Percentiles rank a stretch among this genome's conserved stretches.
Evolutionary conservation across 2,888 invertebrate species (phyloP).

Genomic region (Sminthurinus aureus): DNA sequence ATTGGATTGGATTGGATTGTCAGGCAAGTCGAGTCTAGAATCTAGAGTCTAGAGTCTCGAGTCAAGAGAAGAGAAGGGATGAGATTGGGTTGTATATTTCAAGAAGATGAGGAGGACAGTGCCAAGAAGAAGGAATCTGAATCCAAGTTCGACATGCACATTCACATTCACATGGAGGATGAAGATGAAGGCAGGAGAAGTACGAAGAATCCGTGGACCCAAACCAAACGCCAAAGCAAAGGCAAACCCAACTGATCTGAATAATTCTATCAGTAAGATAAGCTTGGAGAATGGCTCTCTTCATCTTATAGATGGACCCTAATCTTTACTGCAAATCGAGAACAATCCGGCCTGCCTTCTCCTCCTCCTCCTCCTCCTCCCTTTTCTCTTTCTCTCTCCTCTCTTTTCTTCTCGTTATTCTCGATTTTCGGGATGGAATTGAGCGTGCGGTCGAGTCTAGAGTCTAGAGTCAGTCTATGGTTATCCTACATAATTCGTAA

Average conservation of each 20-base stretch:
- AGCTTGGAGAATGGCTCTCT: constrained; percentile 59
- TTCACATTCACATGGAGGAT: no score
- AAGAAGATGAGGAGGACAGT: constrained; percentile 6
- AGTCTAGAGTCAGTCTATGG: constrained; percentile 43
- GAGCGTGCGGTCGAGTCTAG: constrained; percentile 45
- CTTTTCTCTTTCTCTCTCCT: constrained; percentile 19
- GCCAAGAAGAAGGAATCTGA: background rate
- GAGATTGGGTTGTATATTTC: background rate
- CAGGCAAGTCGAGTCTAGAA: background rate
- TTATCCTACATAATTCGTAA: constrained; percentile 60
- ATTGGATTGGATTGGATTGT: background rate
- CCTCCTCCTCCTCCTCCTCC: constrained; percentile 18
- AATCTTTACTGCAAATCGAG: constrained; percentile 60
- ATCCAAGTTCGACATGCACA: no score
- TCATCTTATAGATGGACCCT: constrained; percentile 60
- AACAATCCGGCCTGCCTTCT: constrained; percentile 53
- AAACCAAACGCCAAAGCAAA: constrained; percentile 18
- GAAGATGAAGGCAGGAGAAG: background rate
- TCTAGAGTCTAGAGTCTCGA: no score
- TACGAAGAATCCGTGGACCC: constrained; percentile 5
- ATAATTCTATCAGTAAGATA: constrained; percentile 60
- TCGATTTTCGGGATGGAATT: constrained; percentile 23
- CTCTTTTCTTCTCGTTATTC: constrained; percentile 31
- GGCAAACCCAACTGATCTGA: constrained; percentile 58
- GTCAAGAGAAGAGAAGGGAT: background rate